Base-by-base conservation (phyloP, 2,888 invertebrate genomes). In the Parnassius mnemosyne region DNA sequence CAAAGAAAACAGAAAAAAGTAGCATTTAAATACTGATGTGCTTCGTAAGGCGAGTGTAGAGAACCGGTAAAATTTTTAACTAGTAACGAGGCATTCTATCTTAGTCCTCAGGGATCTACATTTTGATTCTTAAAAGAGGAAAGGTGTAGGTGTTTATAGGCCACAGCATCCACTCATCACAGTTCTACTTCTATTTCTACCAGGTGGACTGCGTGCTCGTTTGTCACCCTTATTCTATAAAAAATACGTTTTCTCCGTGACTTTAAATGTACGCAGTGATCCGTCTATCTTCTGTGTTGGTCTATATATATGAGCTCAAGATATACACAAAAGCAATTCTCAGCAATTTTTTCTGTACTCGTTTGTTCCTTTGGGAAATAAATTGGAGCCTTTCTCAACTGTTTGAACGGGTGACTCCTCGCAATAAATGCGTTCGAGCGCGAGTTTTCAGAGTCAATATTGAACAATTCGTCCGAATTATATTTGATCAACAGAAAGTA, bases 361-460 rank as follows among this genome's bases (percentile, higher is more conserved):
- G 53, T 53, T 34, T 53, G 52, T 34, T 53, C 53, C 53, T 53
- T 43, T 43, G 53, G 53, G 53, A 53, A 53, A 53, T 53, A 53
- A 53, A 43, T 10, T n/a, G 16, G 13, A 43, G 53, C 42, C 53
- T 16, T 42, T 13, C n/a, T 20, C 53, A 12, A 42, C 53, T 53
- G 53, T 53, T 34, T 53, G 53, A 43, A 11, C 16, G 42, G 42
- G 53, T 42, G n/a, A 13, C 9, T 52, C 13, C n/a, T 53, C 53
- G 13, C 16, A 16, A n/a, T 43, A 34, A 52, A 34, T 52, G 25
- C 12, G 9, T 46, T 52, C 34, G 41, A 34, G 12, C 12, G 12
- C n/a, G 46, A 11, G n/a, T n/a, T 46, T 34, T 34, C 34, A 34
- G 34, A 34, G 50, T 5, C 20, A 25, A 52, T 52, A 52, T 52